Percentiles rank a stretch among this genome's conserved stretches.
Evolutionary conservation across 2,113 vertebrate species (phyloP).

Genomic region (Syngnathus floridae): DNA sequence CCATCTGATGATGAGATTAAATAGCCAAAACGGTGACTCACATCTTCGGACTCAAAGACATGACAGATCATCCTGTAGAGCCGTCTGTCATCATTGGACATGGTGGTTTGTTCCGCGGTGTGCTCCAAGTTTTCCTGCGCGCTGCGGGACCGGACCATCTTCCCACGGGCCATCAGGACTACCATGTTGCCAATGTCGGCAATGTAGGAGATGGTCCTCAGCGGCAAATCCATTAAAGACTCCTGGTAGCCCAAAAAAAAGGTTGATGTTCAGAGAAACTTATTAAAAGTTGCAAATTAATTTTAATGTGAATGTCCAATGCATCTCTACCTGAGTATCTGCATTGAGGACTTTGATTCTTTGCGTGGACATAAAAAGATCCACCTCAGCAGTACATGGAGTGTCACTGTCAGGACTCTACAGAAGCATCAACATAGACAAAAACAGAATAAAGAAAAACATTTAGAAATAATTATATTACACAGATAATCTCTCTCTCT

Average conservation of each 20-base stretch:
- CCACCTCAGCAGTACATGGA: conserved; percentile 84
- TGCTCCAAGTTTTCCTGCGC: conserved; percentile 86
- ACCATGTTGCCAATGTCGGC: conserved; percentile 97
- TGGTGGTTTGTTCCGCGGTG: conserved; percentile 66
- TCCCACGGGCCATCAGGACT: conserved; percentile 90
- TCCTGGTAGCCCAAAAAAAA: conserved; percentile 65
- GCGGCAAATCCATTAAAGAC: conserved; percentile 91
- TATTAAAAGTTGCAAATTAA: background rate
- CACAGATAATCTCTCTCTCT: no score
- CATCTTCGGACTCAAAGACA: conserved; percentile 95
- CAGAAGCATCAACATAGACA: background rate
- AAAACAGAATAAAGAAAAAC: background rate
- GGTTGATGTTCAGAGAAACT: background rate
- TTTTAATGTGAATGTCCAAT: background rate
- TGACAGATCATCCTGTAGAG: conserved; percentile 98
- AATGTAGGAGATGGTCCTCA: conserved; percentile 95
- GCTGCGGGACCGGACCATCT: conserved; percentile 79
- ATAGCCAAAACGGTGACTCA: conserved; percentile 59
- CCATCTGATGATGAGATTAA: background rate
- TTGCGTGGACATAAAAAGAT: conserved; percentile 96
- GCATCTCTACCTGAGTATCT: conserved; percentile 83
- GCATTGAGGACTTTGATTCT: conserved; percentile 98
- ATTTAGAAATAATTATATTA: no score
- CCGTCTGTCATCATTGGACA: conserved; percentile 78
- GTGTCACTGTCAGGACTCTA: conserved; percentile 83